Conservation (phyloP, 2,888 invertebrate species). For the Cephus rjabovi region DNA sequence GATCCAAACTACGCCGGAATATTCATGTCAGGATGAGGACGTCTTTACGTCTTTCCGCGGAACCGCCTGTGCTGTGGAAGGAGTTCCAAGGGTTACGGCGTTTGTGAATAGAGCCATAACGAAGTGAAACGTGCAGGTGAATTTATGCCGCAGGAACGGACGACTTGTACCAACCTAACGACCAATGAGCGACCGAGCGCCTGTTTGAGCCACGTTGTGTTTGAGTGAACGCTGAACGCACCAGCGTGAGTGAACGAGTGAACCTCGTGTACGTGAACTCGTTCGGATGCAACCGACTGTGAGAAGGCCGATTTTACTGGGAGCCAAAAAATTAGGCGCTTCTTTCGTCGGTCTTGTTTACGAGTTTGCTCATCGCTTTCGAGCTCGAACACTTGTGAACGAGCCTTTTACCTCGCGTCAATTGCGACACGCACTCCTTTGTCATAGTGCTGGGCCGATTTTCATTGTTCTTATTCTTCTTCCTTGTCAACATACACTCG, state of each 20-base stretch:
- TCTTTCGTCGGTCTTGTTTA: constrained; percentile 29
- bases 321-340: constrained; percentile 26
- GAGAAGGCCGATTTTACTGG: constrained; percentile 13
- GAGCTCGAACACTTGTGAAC: constrained; percentile 20
- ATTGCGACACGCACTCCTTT: neutral
- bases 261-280: neutral
- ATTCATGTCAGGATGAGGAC: neutral
- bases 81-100: constrained; percentile 24
- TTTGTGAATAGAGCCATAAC: constrained; percentile 57
- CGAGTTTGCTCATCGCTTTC: constrained; percentile 21
- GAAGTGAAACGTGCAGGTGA: constrained; percentile 57
- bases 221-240: neutral
- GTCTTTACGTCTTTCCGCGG: neutral
- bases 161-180: constrained; percentile 6
- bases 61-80: neutral
- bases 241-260: neutral
- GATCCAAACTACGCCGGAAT: neutral
- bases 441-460: neutral
- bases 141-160: constrained; percentile 56
- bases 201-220: neutral
- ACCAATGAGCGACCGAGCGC: neutral
- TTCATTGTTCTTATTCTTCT: neutral
- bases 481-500: neutral
- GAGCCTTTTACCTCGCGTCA: constrained; percentile 11
- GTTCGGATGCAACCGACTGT: neutral